Conservation (phyloP, 35 echinoderm and acorn worm species). For the Anneissia japonica region DNA sequence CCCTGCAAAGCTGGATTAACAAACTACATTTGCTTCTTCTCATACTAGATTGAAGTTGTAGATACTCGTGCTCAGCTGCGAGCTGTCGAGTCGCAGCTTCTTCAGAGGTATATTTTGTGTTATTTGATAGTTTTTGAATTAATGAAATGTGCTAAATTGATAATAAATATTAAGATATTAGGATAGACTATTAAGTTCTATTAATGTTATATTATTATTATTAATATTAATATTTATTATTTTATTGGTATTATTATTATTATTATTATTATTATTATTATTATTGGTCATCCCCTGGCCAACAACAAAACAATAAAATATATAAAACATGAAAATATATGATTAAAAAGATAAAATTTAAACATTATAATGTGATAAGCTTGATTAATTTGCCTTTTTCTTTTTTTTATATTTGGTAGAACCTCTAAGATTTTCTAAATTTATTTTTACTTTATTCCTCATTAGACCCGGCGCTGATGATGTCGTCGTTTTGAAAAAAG, state of each 20-base stretch:
- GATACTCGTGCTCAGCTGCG: slow-evolving; percentile 73
- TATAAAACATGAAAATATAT: too few relatives aligned
- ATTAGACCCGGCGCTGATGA: slow-evolving; percentile 82
- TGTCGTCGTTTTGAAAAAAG: slow-evolving; percentile 79
- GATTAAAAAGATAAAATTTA: background rate
- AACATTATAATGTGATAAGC: background rate
- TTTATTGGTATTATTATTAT: too few relatives aligned
- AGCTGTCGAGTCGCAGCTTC: slow-evolving; percentile 65
- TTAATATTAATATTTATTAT: too few relatives aligned
- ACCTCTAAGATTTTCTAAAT: background rate
- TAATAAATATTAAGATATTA: too few relatives aligned
- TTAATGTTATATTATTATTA: too few relatives aligned
- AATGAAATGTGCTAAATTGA: background rate
- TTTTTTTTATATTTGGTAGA: background rate
- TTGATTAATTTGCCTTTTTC: background rate
- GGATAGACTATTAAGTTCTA: too few relatives aligned
- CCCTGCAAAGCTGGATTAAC: too few relatives aligned
- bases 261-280: too few relatives aligned
- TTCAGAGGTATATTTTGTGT: slow-evolving; percentile 57
- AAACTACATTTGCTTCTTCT: background rate
- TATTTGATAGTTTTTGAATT: background rate
- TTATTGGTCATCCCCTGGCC: too few relatives aligned
- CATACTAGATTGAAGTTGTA: slow-evolving; percentile 55
- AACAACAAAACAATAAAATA: too few relatives aligned
- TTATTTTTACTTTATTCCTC: background rate